Evolutionary conservation across 2,888 invertebrate genomes (phyloP), one percentile per base, ranked within the genome.

Genomic region (Eilema griseolum): DNA sequence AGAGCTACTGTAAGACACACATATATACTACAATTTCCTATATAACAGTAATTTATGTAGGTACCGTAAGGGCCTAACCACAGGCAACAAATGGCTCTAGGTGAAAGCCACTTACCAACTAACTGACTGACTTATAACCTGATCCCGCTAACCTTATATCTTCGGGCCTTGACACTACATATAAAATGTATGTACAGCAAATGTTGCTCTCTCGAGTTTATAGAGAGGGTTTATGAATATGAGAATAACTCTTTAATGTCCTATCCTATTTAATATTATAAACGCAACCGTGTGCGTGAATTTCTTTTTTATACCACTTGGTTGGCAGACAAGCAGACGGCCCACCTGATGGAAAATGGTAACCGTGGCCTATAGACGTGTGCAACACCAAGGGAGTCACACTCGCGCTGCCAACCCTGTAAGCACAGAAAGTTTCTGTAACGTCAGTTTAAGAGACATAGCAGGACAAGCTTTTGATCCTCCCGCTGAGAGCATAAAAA

Each of bases 121-220:
- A 86, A 86, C 83, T 85, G 80, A 81, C 80, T 82, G 84, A 87
- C 82, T 86, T 86, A 88, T 83, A 83, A 85, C 86, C 81, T 83
- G 79, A 82, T 81, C 82, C 80, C 72, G 66, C 74, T 74, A 80
- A 81, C 83, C 81, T 80, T 82, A 74, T 70, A 80, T 79, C 81
- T 82, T 71, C 78, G 72, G 69, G 80, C 78, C 81, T 79, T 82
- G 78, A 79, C 83, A 67, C 62, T 20, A 33, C 31, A n/a, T 52
- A 31, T 46, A 33, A 37, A 37, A 66, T 60, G 59, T 31, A 57
- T 59, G 46, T 33, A 69, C 28, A 59, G 14, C 57, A 41, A 31
- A 41, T 26, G 59, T 31, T 24, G 24, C 23, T 16, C 62, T 41
- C 26, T 62, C 24, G 41, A 33, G 1, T 31, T 57, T 66, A 52